A percentile compares a stretch with the other conserved stretches of the same genome.
Conservation (phyloP, 2,113 vertebrate genomes). For the Mormoops blainvillei region DNA sequence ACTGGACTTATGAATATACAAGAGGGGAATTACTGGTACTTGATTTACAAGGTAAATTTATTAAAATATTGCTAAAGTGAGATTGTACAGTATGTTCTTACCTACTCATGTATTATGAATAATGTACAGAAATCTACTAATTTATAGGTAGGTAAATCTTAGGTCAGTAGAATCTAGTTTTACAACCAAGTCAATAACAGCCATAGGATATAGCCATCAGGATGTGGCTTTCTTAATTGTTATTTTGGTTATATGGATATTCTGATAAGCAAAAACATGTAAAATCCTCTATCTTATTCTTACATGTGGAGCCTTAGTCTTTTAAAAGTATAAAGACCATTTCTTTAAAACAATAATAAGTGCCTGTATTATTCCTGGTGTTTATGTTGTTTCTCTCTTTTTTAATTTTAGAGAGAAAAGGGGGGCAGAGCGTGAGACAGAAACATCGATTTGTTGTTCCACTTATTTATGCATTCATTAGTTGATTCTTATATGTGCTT, state of each 20-base stretch:
- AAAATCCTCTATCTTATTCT: neutral
- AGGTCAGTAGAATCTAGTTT: neutral
- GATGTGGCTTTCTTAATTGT: neutral
- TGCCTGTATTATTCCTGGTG: neutral
- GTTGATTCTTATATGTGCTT: too few species aligned
- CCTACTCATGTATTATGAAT: neutral
- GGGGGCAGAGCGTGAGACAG: too few species aligned
- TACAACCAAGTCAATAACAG: neutral
- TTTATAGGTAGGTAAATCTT: neutral
- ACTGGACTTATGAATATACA: constrained; percentile 97
- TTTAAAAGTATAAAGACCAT: neutral
- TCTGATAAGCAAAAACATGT: neutral
- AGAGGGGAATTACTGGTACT: constrained; percentile 94
- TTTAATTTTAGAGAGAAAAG: too few species aligned
- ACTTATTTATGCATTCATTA: too few species aligned
- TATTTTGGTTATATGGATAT: neutral
- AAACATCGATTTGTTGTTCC: too few species aligned
- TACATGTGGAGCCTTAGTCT: neutral
- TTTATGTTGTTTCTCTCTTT: neutral
- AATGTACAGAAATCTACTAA: neutral
- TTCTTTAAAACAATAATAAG: neutral
- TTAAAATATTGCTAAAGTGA: constrained; percentile 1
- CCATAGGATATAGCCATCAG: neutral
- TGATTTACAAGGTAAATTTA: constrained; percentile 91
- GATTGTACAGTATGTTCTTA: neutral